Evolutionary conservation across 2,888 invertebrate species (phyloP).

Genomic region (Gortyna flavago): DNA sequence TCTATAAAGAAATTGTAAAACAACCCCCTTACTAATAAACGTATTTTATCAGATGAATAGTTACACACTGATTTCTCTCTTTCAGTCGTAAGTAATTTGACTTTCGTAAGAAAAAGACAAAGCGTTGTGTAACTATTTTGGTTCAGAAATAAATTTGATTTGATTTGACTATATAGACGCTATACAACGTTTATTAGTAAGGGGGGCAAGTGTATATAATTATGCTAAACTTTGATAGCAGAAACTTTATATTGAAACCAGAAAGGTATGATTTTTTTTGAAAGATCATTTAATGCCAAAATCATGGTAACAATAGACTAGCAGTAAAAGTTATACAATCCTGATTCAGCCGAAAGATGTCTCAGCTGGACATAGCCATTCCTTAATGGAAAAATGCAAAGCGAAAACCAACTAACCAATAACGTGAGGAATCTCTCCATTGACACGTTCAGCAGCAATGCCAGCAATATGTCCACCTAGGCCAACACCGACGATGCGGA

Average conservation of each 20-base stretch:
- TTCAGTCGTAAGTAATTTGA: no score
- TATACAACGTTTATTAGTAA: no score
- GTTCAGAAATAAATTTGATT: no score
- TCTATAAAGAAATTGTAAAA: no score
- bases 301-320: background rate
- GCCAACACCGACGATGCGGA: slow-evolving; percentile 84
- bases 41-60: no score
- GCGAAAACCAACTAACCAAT: slow-evolving; percentile 73
- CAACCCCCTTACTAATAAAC: no score
- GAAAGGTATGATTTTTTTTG: no score
- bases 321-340: background rate
- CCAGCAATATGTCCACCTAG: slow-evolving; percentile 86
- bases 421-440: slow-evolving; percentile 77
- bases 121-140: no score
- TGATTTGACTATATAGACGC: no score
- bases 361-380: background rate
- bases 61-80: no score
- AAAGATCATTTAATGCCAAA: background rate
- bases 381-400: background rate
- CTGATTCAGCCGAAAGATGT: background rate
- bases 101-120: no score
- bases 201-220: no score
- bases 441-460: slow-evolving; percentile 78
- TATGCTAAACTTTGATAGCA: background rate
- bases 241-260: background rate